Evolutionary conservation across 2,888 invertebrate species (phyloP).

Genomic region (Tetragonula carbonaria): DNA sequence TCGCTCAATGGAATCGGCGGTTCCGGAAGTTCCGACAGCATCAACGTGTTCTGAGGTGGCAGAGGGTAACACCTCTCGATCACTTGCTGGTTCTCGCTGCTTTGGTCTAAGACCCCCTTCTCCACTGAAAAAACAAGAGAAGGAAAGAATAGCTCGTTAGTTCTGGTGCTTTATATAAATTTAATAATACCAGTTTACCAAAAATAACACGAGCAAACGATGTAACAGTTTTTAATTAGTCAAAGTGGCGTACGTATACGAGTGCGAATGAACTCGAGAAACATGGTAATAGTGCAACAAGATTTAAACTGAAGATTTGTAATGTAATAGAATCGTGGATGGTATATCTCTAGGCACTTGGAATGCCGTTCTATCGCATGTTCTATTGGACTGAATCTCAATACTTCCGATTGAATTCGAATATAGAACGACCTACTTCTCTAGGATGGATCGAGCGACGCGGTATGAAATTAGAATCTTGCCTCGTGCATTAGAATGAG

Average conservation of each 20-base stretch:
- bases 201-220: too few species aligned
- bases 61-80: conserved; percentile 81
- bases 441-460: conserved; percentile 3
- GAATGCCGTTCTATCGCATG: conserved; percentile 7
- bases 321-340: neutral
- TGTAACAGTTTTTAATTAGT: too few species aligned
- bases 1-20: conserved; percentile 96
- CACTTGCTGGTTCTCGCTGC: conserved; percentile 78
- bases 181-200: too few species aligned
- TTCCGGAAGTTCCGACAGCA: conserved; percentile 94
- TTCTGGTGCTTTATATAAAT: neutral
- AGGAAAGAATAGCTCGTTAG: neutral
- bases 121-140: conserved; percentile 69
- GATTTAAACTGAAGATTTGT: conserved; percentile 6
- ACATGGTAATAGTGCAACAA: neutral
- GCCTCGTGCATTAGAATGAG: too few species aligned
- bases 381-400: conserved; percentile 13
- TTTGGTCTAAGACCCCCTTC: conserved; percentile 76
- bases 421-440: conserved; percentile 20
- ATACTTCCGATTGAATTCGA: conserved; percentile 21
- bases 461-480: neutral
- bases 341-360: neutral
- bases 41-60: conserved; percentile 85
- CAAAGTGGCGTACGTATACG: too few species aligned
- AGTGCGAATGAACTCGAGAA: neutral